These are phyloP conservation scores for Chaenodraco wilsoni DNA, from an alignment of 2,797 vertebrate genomes.

Conservation along the genomic window DNA sequence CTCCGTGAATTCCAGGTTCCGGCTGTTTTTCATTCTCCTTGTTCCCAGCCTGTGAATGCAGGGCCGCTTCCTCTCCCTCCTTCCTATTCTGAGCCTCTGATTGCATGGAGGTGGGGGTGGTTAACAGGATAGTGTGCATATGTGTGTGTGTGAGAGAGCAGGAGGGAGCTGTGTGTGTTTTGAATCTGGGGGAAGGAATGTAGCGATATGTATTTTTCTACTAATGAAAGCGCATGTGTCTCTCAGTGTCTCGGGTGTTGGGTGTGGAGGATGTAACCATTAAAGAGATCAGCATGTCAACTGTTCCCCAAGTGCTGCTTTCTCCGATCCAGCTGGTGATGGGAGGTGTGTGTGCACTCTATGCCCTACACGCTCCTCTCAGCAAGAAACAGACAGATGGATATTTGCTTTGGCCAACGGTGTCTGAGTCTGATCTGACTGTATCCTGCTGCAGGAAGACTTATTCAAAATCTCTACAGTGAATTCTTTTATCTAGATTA, in stretches of 20 bases:
- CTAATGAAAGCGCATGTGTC: conserved; percentile 62
- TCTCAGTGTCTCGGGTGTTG: conserved; percentile 60
- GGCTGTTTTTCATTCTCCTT: conserved; percentile 85
- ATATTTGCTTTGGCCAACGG: conserved; percentile 64
- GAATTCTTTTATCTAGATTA: conserved; percentile 34
- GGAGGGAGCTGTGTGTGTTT: conserved; percentile 14
- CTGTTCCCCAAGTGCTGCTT: conserved; percentile 83
- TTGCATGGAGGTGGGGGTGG: conserved; percentile 79
- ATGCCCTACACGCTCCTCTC: conserved; percentile 65
- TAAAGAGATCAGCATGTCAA: conserved; percentile 83
- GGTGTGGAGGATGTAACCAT: conserved; percentile 83
- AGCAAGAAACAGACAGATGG: conserved; percentile 76
- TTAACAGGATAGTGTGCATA: conserved; percentile 69
- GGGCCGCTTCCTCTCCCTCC: conserved; percentile 84
- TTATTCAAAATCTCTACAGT: conserved; percentile 47
- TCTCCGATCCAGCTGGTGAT: conserved; percentile 82
- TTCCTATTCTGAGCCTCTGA: conserved; percentile 89
- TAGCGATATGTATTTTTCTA: conserved; percentile 63
- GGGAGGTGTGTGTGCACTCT: conserved; percentile 64
- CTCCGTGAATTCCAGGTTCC: conserved; percentile 88
- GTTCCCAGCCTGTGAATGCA: conserved; percentile 87
- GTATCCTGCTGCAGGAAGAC: conserved; percentile 50
- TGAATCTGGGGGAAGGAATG: conserved; percentile 54
- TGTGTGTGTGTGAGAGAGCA: conserved; percentile 12
- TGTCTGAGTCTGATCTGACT: conserved; percentile 63